Conservation (phyloP, 2,888 invertebrate species). For the Gortyna flavago region DNA sequence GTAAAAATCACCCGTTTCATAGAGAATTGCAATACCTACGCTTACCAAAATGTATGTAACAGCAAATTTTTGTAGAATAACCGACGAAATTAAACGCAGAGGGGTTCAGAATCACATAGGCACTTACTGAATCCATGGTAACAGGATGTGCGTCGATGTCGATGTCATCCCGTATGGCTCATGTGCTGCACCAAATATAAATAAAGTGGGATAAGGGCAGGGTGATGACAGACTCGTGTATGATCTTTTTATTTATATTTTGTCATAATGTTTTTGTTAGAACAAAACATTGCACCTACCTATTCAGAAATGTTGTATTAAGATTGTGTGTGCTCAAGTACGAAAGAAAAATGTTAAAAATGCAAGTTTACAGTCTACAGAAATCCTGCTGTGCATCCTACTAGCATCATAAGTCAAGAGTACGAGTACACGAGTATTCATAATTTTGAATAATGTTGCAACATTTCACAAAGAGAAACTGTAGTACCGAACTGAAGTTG, state of each 20-base stretch:
- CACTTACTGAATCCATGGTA: no score
- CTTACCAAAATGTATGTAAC: no score
- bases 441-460: conserved; percentile 57
- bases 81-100: no score
- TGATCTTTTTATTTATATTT: neutral
- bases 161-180: no score
- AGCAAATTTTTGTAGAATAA: no score
- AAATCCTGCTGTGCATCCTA: conserved; percentile 5
- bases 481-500: conserved; percentile 32
- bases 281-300: neutral
- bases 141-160: no score
- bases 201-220: no score
- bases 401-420: conserved; percentile 22
- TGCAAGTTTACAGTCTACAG: conserved; percentile 17
- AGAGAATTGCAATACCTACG: no score
- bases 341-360: conserved; percentile 15
- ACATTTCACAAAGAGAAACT: conserved; percentile 55
- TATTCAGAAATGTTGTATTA: neutral
- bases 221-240: neutral
- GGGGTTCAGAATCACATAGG: no score
- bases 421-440: conserved; percentile 35
- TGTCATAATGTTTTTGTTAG: neutral
- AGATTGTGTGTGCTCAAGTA: neutral
- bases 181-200: no score
- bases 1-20: no score